Conservation (phyloP, 2,113 vertebrate genomes). For the Zingel zingel region DNA sequence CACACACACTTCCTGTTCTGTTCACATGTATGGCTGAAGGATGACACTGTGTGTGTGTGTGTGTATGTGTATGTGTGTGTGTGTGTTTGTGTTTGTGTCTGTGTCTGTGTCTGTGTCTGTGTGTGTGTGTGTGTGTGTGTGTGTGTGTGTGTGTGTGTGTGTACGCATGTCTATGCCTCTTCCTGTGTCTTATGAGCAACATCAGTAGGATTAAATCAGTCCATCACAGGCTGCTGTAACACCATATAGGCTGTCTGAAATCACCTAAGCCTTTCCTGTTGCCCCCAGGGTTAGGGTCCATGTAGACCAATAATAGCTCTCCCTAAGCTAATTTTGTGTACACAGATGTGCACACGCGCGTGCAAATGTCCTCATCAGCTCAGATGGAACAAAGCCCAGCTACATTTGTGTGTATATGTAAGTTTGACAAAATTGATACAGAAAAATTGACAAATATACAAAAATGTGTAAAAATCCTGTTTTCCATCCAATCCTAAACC, state of each 20-base stretch:
- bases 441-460: neutral
- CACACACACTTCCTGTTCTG: constrained; percentile 31
- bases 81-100: constrained; percentile 17
- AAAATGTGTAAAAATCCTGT: neutral
- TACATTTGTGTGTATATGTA: neutral
- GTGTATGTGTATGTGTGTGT: constrained; percentile 46
- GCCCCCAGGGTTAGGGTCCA: constrained; percentile 64
- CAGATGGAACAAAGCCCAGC: constrained; percentile 1
- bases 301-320: constrained; percentile 57
- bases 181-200: constrained; percentile 66
- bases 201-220: constrained; percentile 83
- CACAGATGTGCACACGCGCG: constrained; percentile 36
- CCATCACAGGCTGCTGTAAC: constrained; percentile 75
- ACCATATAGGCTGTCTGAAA: constrained; percentile 67
- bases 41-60: constrained; percentile 34
- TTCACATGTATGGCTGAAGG: constrained; percentile 67
- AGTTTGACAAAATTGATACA: neutral
- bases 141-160: constrained; percentile 15
- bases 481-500: neutral
- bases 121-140: constrained; percentile 45
- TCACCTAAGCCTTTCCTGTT: constrained; percentile 58
- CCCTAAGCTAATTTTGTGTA: constrained; percentile 59
- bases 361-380: constrained; percentile 20
- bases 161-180: constrained; percentile 46
- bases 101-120: neutral